These are phyloP conservation scores for Coptodon bakossiorum DNA, from an alignment of 2,113 vertebrate genomes.

Conservation along the genomic window DNA sequence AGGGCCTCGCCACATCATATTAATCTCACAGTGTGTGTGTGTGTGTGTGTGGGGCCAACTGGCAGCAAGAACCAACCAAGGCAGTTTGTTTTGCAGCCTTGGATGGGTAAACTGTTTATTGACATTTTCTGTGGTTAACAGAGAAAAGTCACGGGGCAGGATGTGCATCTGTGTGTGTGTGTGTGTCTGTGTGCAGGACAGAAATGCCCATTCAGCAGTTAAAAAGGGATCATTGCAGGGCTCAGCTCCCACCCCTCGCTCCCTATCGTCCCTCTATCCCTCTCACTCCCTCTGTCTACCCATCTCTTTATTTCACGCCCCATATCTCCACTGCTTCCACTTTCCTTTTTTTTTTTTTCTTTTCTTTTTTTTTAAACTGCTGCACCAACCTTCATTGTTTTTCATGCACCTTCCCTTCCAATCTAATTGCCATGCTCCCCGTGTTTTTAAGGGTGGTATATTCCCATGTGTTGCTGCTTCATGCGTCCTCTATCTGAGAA, in stretches of 20 bases:
- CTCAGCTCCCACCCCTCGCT: not conserved
- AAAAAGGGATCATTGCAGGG: slow-evolving; percentile 44
- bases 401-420: not conserved
- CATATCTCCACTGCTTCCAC: not conserved
- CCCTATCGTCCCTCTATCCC: not conserved
- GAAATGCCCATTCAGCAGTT: slow-evolving; percentile 58
- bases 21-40: slow-evolving; percentile 36
- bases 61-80: slow-evolving; percentile 35
- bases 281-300: not conserved
- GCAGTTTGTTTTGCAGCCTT: slow-evolving; percentile 56
- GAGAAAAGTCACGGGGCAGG: slow-evolving; percentile 41
- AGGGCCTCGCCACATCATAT: not conserved
- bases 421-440: slow-evolving; percentile 33
- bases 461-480: slow-evolving; percentile 26
- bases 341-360: not conserved
- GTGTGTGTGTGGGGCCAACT: slow-evolving; percentile 27
- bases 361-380: not conserved
- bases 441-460: slow-evolving; percentile 31
- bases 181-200: not conserved
- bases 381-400: not conserved
- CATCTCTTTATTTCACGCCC: slow-evolving; percentile 34
- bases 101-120: slow-evolving; percentile 68
- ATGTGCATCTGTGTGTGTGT: not conserved
- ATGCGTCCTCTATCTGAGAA: slow-evolving; percentile 35
- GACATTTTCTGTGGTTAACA: slow-evolving; percentile 66